These are phyloP conservation scores for Gymnothorax reevesii DNA, from an alignment of 2,797 vertebrate species.

Conservation along the genomic window DNA sequence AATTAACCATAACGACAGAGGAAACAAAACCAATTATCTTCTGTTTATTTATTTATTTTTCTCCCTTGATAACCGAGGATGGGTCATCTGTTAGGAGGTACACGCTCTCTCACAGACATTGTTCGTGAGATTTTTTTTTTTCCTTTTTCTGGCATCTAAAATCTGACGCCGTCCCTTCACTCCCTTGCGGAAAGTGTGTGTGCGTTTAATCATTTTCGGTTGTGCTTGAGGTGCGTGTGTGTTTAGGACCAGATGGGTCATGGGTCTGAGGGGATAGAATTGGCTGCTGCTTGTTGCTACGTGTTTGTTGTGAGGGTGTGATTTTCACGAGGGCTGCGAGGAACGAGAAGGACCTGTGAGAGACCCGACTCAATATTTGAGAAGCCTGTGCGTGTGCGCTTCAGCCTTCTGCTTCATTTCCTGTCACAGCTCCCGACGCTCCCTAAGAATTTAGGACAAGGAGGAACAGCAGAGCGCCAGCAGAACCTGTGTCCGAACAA, in stretches of 20 bases:
- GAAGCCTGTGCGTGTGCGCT: slow-evolving; percentile 24
- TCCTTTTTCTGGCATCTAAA: background rate
- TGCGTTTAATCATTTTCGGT: background rate
- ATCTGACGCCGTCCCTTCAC: background rate
- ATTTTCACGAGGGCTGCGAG: background rate
- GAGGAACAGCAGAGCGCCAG: background rate
- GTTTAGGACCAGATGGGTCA: slow-evolving; percentile 23
- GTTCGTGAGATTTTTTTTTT: background rate
- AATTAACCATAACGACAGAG: background rate
- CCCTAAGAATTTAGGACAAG: background rate
- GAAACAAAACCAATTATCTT: background rate
- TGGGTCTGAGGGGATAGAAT: slow-evolving; percentile 41
- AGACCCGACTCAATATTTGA: background rate
- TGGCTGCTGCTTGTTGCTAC: background rate
- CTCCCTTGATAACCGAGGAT: background rate
- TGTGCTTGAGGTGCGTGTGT: slow-evolving; percentile 26
- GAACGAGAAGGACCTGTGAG: background rate
- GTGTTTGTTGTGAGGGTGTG: background rate
- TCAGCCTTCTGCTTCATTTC: background rate
- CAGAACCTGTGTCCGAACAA: slow-evolving; percentile 15
- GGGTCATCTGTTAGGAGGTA: background rate
- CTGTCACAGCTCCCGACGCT: background rate
- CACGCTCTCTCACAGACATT: background rate
- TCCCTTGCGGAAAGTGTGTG: background rate
- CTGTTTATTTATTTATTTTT: background rate